Evolutionary conservation across 2,797 vertebrate species (phyloP).

Genomic region (Pseudochromis fuscus): DNA sequence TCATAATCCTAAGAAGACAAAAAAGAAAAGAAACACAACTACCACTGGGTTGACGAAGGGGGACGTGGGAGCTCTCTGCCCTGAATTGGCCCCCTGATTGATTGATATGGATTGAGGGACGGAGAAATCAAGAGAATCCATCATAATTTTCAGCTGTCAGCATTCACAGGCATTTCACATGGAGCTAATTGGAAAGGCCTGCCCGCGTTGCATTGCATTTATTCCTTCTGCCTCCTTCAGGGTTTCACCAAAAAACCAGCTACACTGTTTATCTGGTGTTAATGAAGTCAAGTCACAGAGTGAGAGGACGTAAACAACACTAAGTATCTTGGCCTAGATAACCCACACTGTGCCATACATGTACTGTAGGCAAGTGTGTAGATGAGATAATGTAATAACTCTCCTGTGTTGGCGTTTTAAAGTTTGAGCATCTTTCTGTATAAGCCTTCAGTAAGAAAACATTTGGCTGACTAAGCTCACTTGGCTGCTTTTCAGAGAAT

Average conservation of each 20-base stretch:
- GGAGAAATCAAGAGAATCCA: constrained; percentile 59
- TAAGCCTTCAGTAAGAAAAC: not conserved
- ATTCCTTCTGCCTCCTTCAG: constrained; percentile 32
- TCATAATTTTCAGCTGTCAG: constrained; percentile 62
- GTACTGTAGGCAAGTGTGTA: not conserved
- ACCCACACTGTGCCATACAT: not conserved
- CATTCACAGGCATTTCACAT: constrained; percentile 44
- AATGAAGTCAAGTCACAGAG: constrained; percentile 28
- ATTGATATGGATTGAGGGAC: constrained; percentile 58
- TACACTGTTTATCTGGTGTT: constrained; percentile 26
- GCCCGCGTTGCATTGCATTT: constrained; percentile 27
- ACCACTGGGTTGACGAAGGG: constrained; percentile 37
- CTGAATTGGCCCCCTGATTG: constrained; percentile 47
- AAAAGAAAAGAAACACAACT: constrained; percentile 19
- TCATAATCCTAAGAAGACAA: constrained; percentile 50
- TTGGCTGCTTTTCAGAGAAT: constrained; percentile 20
- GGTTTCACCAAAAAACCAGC: constrained; percentile 12
- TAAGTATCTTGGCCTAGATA: not conserved
- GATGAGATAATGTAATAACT: not conserved
- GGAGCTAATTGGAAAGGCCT: constrained; percentile 57
- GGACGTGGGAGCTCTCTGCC: constrained; percentile 43
- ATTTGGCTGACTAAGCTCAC: not conserved
- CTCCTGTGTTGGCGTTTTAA: not conserved
- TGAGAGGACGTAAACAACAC: constrained; percentile 11
- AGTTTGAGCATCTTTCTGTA: not conserved